These are phyloP conservation scores for Meda fulgida DNA, from an alignment of 2,797 vertebrate species.

Conservation along the genomic window DNA sequence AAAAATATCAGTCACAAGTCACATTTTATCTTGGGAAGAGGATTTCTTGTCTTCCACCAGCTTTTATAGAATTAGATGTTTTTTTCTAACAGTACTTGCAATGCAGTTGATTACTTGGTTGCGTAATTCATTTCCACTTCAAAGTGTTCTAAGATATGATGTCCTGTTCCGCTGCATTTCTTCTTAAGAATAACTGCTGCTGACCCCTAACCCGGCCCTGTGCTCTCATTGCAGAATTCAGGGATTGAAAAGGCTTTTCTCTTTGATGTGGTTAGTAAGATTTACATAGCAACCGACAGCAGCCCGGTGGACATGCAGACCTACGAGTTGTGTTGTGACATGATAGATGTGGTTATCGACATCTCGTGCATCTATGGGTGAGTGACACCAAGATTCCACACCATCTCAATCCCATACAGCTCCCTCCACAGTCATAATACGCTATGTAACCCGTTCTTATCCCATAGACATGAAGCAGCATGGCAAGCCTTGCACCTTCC, in stretches of 20 bases:
- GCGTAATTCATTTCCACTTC: conserved; percentile 38
- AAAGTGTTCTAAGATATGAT: conserved; percentile 27
- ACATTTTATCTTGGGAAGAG: neutral
- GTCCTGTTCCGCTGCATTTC: conserved; percentile 14
- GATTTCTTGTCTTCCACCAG: conserved; percentile 3
- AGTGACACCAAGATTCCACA: conserved; percentile 59
- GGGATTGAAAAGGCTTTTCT: conserved; percentile 92
- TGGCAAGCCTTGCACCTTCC: neutral
- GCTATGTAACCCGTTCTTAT: neutral
- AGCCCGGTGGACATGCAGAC: conserved; percentile 94
- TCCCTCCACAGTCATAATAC: conserved; percentile 2
- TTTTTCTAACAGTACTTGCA: conserved; percentile 36
- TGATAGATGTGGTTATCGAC: conserved; percentile 94
- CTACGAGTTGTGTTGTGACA: conserved; percentile 92
- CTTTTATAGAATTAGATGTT: conserved; percentile 19
- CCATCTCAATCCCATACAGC: neutral
- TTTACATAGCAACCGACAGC: conserved; percentile 93
- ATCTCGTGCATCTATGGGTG: conserved; percentile 95
- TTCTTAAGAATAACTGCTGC: neutral
- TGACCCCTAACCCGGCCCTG: conserved; percentile 24
- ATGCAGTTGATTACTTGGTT: conserved; percentile 33
- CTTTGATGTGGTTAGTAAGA: conserved; percentile 95
- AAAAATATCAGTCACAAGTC: neutral
- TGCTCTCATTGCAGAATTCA: conserved; percentile 77
- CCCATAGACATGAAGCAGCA: neutral